These are phyloP conservation scores for Lasaia peninsularis DNA, from an alignment of 1,140 invertebrate species.

Conservation along the genomic window DNA sequence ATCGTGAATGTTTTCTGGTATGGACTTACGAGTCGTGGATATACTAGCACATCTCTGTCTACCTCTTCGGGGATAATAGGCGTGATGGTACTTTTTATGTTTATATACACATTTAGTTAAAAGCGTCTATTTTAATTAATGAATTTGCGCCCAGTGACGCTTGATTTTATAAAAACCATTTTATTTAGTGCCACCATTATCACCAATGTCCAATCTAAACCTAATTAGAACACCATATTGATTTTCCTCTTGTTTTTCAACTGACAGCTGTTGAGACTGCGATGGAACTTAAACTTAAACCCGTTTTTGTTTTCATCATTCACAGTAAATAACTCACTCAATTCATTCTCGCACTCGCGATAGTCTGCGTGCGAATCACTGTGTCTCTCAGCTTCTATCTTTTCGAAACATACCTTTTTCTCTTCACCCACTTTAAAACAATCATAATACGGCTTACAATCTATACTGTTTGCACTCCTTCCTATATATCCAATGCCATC, in stretches of 20 bases:
- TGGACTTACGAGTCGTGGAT: too few species aligned
- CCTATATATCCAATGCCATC: slow-evolving; percentile 54
- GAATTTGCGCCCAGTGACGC: too few species aligned
- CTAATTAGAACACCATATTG: slow-evolving; percentile 38
- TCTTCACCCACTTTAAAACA: slow-evolving; percentile 51
- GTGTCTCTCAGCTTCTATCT: slow-evolving; percentile 47
- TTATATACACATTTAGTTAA: too few species aligned
- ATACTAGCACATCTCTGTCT: too few species aligned
- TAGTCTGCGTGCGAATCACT: slow-evolving; percentile 60
- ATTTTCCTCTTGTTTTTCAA: slow-evolving; percentile 57
- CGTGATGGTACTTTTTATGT: too few species aligned
- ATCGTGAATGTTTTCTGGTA: too few species aligned
- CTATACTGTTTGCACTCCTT: slow-evolving; percentile 56
- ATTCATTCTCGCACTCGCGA: slow-evolving; percentile 42
- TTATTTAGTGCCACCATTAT: too few species aligned
- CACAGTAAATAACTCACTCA: slow-evolving; percentile 39
- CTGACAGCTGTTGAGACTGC: slow-evolving; percentile 66
- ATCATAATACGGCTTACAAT: slow-evolving; percentile 65
- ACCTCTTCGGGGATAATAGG: too few species aligned
- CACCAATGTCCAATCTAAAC: background rate
- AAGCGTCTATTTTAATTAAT: too few species aligned
- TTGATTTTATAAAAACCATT: too few species aligned
- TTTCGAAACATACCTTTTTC: slow-evolving; percentile 22
- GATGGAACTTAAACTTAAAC: slow-evolving; percentile 65
- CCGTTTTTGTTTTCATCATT: slow-evolving; percentile 54